Base-by-base conservation (phyloP, 2,888 invertebrate genomes). In the Pecten maximus region DNA sequence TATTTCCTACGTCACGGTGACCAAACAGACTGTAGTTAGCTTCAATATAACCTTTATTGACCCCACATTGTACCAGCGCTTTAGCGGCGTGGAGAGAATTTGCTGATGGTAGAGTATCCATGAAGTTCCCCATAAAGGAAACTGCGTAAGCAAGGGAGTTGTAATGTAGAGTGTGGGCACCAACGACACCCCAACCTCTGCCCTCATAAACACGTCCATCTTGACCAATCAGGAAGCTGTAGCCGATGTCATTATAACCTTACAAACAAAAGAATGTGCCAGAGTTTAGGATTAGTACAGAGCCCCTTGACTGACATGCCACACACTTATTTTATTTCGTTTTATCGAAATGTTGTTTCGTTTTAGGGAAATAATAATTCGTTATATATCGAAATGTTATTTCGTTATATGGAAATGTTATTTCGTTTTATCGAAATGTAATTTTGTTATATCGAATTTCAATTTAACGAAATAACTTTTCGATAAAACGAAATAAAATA, bases 221-320 rank as follows among this genome's bases (percentile, higher is more conserved):
- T 2, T 98, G 98, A 0, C 98, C 98, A 1, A 98, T 97, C 2
- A 98, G 96, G 94, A 98, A 98, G 95, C 98, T 98, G 91, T 95
- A 95, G 10, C 92, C 94, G 28, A 94, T 94, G 87, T 94, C 94
- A 35, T 88, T 90, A 93, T 93, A 94, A 44, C 92, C 94, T 94
- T 88, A 28, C 87, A 44, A 40, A 23, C 16, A 44, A 39, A 88
- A 87, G 40, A 60, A n/a, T 8, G n/a, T n/a, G n/a, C n/a, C n/a
- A n/a, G n/a, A n/a, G n/a, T n/a, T n/a, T n/a, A n/a, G n/a, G n/a
- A n/a, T n/a, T n/a, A n/a, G n/a, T n/a, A n/a, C n/a, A n/a, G n/a
- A n/a, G n/a, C n/a, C n/a, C n/a, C n/a, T n/a, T n/a, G n/a, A n/a
- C n/a, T n/a, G n/a, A n/a, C n/a, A n/a, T n/a, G n/a, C n/a, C n/a